phyloP scores from a whole-genome alignment of 1,140 invertebrate genomes.

The Aphaenogaster ashmeadi region DNA sequence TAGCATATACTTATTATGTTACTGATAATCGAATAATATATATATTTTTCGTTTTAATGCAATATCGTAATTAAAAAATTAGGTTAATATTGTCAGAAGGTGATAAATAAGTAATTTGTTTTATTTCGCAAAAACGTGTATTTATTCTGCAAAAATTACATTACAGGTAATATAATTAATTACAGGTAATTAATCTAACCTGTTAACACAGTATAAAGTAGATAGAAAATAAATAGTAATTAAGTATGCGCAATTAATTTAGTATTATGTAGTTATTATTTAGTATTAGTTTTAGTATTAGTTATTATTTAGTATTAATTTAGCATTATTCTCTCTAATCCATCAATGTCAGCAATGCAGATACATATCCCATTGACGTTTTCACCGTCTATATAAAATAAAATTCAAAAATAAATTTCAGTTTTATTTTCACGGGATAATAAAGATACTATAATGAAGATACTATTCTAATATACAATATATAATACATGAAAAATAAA shows the following conservation, averaged over 20 bases:
- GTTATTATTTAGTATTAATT: not conserved
- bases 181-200: too few relatives aligned
- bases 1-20: not conserved
- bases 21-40: not conserved
- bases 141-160: not conserved
- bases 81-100: not conserved
- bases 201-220: not conserved
- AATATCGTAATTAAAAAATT: not conserved
- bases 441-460: not conserved
- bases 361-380: conserved; percentile 39
- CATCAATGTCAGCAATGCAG: conserved; percentile 15
- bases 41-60: not conserved
- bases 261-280: not conserved
- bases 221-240: not conserved
- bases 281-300: too few relatives aligned
- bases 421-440: not conserved
- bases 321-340: not conserved
- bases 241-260: not conserved
- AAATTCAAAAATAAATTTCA: not conserved
- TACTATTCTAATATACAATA: not conserved
- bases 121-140: not conserved
- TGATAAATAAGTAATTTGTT: not conserved
- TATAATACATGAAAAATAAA: not conserved
- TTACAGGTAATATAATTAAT: not conserved
- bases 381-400: conserved; percentile 13